Percentiles rank a stretch among this genome's conserved stretches.
These are phyloP conservation scores for Epiblema foenella DNA, from an alignment of 2,888 invertebrate species.

Conservation along the genomic window DNA sequence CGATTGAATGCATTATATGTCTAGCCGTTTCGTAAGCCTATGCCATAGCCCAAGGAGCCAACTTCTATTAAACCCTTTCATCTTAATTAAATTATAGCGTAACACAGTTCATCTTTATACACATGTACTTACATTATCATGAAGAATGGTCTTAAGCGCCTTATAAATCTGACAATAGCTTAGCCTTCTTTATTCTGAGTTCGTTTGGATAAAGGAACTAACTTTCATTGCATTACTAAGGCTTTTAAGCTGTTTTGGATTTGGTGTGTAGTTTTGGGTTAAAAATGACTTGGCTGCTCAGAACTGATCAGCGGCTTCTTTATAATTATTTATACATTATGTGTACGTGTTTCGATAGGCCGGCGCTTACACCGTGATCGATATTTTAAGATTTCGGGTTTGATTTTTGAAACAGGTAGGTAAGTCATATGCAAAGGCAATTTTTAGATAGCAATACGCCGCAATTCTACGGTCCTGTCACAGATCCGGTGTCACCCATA, in stretches of 20 bases:
- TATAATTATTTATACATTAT: conserved; percentile 43
- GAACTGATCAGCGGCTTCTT: conserved; percentile 40
- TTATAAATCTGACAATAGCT: neutral
- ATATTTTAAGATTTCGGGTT: no score
- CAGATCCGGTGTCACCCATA: no score
- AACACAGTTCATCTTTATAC: conserved; percentile 34
- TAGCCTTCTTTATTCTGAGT: neutral
- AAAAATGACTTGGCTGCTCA: conserved; percentile 19
- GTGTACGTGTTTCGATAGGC: conserved; percentile 39
- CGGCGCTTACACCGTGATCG: conserved; percentile 24
- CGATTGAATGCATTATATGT: neutral
- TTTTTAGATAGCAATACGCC: no score
- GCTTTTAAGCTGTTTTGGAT: neutral
- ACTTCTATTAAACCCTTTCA: conserved; percentile 29
- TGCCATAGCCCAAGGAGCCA: neutral
- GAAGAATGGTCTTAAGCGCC: neutral
- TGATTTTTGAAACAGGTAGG: no score
- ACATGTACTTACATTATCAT: neutral
- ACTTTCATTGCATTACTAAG: neutral
- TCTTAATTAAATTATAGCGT: conserved; percentile 44
- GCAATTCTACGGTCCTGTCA: no score
- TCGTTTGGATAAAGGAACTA: neutral
- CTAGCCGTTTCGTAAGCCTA: neutral
- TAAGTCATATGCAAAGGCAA: no score
- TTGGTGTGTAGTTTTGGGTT: conserved; percentile 1